phyloP scores from a whole-genome alignment of 2,113 vertebrate species.

The Tinamus guttatus region DNA sequence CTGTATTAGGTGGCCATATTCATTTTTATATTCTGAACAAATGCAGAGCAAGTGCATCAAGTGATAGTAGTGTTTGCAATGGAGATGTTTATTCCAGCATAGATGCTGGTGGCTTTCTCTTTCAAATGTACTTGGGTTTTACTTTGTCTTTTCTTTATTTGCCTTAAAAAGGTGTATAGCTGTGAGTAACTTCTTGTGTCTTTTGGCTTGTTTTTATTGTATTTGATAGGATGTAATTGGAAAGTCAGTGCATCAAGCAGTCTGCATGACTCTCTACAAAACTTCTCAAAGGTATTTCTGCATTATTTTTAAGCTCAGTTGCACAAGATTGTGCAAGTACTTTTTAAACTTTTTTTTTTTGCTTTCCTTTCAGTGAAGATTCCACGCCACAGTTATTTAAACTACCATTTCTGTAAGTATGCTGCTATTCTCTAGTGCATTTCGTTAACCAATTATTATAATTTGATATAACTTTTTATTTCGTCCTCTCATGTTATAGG shows the following conservation, averaged over 20 bases:
- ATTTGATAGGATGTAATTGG: slow-evolving; percentile 87
- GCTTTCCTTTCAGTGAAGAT: slow-evolving; percentile 82
- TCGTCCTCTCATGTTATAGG: slow-evolving; percentile 68
- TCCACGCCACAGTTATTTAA: slow-evolving; percentile 86
- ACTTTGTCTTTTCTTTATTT: not conserved
- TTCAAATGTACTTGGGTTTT: not conserved
- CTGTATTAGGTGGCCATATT: not conserved
- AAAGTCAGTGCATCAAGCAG: slow-evolving; percentile 87
- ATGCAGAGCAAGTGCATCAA: not conserved
- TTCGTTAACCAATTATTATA: not conserved
- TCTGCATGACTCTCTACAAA: slow-evolving; percentile 86
- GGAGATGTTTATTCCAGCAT: not conserved
- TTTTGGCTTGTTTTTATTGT: not conserved
- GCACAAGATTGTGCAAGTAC: not conserved
- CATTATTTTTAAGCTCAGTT: not conserved
- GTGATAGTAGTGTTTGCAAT: not conserved
- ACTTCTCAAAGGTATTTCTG: slow-evolving; percentile 84
- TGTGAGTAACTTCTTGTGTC: not conserved
- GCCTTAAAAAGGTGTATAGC: not conserved
- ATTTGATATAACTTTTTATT: not conserved
- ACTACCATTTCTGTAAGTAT: slow-evolving; percentile 92
- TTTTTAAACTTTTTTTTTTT: slow-evolving; percentile 21
- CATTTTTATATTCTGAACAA: not conserved
- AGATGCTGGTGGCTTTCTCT: not conserved
- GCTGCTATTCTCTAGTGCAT: not conserved